These are phyloP conservation scores for Spodoptera picta DNA, from an alignment of 2,888 invertebrate species.

Conservation along the genomic window DNA sequence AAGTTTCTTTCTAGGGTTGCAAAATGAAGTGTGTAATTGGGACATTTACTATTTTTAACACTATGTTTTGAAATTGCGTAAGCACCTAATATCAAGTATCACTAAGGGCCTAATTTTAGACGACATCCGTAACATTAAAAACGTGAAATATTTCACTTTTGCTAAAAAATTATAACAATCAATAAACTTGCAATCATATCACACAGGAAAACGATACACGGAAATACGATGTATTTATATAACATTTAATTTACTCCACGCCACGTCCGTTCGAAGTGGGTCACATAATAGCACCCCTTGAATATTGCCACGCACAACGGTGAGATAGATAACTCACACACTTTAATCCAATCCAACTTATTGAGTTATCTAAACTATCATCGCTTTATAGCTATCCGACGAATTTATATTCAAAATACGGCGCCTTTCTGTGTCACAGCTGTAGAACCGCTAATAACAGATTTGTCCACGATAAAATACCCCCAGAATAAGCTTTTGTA, in stretches of 20 bases:
- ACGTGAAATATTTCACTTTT: no score
- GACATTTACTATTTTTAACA: no score
- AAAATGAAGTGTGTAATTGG: no score
- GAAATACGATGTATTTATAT: not conserved
- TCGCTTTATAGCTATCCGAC: slow-evolving; percentile 26
- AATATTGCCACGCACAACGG: slow-evolving; percentile 54
- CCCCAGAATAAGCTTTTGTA: slow-evolving; percentile 10
- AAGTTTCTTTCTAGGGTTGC: not conserved
- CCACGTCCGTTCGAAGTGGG: slow-evolving; percentile 60
- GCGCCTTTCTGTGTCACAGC: not conserved
- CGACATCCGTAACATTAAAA: no score
- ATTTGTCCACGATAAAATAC: slow-evolving; percentile 12
- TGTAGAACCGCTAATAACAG: slow-evolving; percentile 14
- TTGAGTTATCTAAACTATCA: slow-evolving; percentile 53
- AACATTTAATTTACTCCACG: slow-evolving; percentile 29
- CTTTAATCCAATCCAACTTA: slow-evolving; percentile 62
- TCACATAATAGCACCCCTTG: slow-evolving; percentile 67
- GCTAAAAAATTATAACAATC: slow-evolving; percentile 6
- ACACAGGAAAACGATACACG: not conserved
- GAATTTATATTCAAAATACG: slow-evolving; percentile 21
- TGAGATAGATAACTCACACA: slow-evolving; percentile 59
- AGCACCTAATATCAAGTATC: no score
- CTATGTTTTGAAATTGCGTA: not conserved
- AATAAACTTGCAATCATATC: not conserved
- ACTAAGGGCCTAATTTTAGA: no score